phyloP scores from a whole-genome alignment of 23 tunicate genomes.

The Trididemnum miniatum region DNA sequence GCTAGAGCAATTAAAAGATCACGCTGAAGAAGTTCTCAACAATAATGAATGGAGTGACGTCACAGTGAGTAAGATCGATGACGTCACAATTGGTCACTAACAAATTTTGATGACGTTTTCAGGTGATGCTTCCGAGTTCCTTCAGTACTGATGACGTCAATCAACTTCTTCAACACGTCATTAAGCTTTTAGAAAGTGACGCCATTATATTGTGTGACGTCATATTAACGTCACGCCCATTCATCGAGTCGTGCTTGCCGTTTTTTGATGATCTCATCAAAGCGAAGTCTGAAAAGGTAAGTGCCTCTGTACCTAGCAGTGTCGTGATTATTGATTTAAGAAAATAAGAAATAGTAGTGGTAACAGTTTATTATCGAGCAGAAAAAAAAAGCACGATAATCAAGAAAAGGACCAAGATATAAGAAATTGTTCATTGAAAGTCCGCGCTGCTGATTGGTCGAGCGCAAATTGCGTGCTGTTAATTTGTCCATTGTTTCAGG shows the following conservation, averaged over 20 bases:
- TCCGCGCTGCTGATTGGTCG: too few species aligned
- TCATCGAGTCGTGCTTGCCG: conserved; percentile 50
- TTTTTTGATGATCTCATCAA: conserved; percentile 56
- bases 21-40: conserved; percentile 60
- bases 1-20: conserved; percentile 45
- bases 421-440: too few species aligned
- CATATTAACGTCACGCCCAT: conserved; percentile 32
- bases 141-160: conserved; percentile 57
- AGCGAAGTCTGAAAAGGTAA: conserved; percentile 58
- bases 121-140: conserved; percentile 68
- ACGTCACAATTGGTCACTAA: too few species aligned
- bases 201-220: conserved; percentile 45
- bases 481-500: conserved; percentile 19
- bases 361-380: too few species aligned
- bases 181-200: background rate
- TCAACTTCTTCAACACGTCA: conserved; percentile 45
- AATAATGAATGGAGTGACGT: conserved; percentile 71
- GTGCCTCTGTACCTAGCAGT: background rate
- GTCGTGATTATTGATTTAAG: too few species aligned
- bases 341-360: too few species aligned
- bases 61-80: conserved; percentile 53
- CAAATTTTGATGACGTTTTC: too few species aligned
- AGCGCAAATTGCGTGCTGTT: background rate
- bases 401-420: too few species aligned
- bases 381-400: too few species aligned